A percentile compares a stretch with the other conserved stretches of the same genome.
phyloP scores from a whole-genome alignment of 2,113 vertebrate species.

The Turnix velox region DNA sequence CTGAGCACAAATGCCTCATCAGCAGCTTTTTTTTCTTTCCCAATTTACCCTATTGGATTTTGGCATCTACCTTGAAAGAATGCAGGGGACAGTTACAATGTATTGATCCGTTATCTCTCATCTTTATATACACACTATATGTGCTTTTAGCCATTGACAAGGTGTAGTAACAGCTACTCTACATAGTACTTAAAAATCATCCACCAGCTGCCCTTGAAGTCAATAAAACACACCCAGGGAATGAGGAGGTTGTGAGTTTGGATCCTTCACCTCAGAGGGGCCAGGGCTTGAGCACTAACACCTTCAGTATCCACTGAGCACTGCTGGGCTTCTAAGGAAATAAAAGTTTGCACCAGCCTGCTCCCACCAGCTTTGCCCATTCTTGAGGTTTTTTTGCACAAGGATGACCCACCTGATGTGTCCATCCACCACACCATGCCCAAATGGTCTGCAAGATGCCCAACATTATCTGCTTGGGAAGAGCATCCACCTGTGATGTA shows the following conservation, averaged over 20 bases:
- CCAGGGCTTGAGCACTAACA: fast-evolving
- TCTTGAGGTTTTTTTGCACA: not conserved
- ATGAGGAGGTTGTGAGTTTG: not conserved
- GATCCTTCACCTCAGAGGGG: not conserved
- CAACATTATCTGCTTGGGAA: not conserved
- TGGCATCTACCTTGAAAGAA: not conserved
- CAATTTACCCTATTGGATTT: not conserved
- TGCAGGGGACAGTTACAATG: not conserved
- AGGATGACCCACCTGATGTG: not conserved
- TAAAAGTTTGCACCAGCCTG: not conserved
- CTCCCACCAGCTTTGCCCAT: not conserved
- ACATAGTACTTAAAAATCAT: not conserved
- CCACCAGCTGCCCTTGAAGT: not conserved
- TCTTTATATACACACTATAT: not conserved
- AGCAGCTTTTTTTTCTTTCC: not conserved
- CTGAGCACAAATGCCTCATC: not conserved
- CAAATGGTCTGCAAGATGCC: fast-evolving
- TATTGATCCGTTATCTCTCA: not conserved
- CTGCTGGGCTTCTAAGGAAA: not conserved
- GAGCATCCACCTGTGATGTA: not conserved
- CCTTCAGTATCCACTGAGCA: not conserved
- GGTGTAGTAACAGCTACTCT: not conserved
- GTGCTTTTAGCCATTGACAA: not conserved
- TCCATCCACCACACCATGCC: fast-evolving
- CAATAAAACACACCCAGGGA: not conserved